Evolutionary conservation across 1,140 invertebrate genomes (phyloP), one percentile per base, ranked within the genome.

Genomic region (Mactra quadrangularis): DNA sequence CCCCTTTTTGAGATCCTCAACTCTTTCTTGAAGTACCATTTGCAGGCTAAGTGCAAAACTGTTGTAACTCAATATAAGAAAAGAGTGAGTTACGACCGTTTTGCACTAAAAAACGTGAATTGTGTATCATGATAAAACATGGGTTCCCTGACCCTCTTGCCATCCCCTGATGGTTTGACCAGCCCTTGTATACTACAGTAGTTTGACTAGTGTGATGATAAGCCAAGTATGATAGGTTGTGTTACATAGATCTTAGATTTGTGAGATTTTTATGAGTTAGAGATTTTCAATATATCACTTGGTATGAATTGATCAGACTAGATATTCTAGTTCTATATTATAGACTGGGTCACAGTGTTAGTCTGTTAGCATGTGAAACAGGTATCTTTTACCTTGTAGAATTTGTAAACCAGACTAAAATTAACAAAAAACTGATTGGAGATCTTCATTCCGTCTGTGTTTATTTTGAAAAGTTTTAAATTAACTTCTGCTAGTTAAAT

Each of bases 371-470:
- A 45, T 31, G 60, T 64, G 31, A n/a, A 64, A 64, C 35, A 22
- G n/a, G 35, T 64, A 33, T 35, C 6, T 41, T 22, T 41, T 41
- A 22, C 25, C 35, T 64, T 41, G 19, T 45, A n/a, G 31, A 25
- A 64, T 22, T n/a, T n/a, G 60, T 35, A 38, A 38, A 41, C 35
- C 35, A 41, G 35, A 38, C 35, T 41, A 11, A 9, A n/a, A 7
- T 22, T 62, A 38, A 35, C 35, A 41, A 25, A 29, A 45, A 64
- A 64, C 60, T n/a, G 38, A 38, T 35, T 38, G 38, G 60, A 33
- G 35, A 64, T 25, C 41, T 64, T 35, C 60, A 64, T 64, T 64
- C 35, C 41, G 60, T 64, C 60, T 64, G 15, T 41, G 60, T 64
- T 64, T 64, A 45, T 64, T 64, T 64, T 41, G 60, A 64, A 64